These are phyloP conservation scores for Amphiura filiformis DNA, from an alignment of 35 echinoderm and acorn worm genomes.

Conservation along the genomic window DNA sequence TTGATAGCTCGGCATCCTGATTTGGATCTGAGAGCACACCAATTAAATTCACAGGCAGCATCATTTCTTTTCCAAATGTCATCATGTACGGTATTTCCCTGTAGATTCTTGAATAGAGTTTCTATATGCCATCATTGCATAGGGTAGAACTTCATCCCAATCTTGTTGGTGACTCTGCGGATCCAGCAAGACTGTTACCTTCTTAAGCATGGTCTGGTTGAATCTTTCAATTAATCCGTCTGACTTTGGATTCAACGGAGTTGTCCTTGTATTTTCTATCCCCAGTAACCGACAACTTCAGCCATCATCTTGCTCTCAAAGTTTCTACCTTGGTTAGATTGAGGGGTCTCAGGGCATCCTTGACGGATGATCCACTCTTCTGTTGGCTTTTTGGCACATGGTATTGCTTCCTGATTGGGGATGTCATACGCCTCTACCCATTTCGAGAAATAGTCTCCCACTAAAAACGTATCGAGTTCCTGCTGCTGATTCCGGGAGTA, in stretches of 20 bases:
- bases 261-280: conserved; percentile 31
- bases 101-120: conserved; percentile 47
- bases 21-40: not conserved
- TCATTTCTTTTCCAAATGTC: conserved; percentile 53
- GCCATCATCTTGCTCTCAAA: conserved; percentile 47
- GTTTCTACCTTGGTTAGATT: conserved; percentile 65
- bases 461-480: conserved; percentile 50
- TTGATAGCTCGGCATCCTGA: not conserved
- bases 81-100: conserved; percentile 55
- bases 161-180: conserved; percentile 38
- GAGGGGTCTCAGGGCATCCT: conserved; percentile 35
- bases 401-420: conserved; percentile 29
- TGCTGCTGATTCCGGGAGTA: conserved; percentile 24
- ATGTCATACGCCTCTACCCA: conserved; percentile 41
- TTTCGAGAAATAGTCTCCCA: conserved; percentile 62
- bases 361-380: conserved; percentile 44
- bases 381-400: conserved; percentile 31
- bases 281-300: conserved; percentile 24
- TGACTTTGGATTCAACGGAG: conserved; percentile 15
- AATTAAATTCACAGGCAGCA: conserved; percentile 44
- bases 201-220: conserved; percentile 34
- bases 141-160: conserved; percentile 49
- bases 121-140: conserved; percentile 36
- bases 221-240: conserved; percentile 53
- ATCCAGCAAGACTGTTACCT: conserved; percentile 24